phyloP scores from a whole-genome alignment of 2,113 vertebrate species.

The Puffinus mauretanicus region DNA sequence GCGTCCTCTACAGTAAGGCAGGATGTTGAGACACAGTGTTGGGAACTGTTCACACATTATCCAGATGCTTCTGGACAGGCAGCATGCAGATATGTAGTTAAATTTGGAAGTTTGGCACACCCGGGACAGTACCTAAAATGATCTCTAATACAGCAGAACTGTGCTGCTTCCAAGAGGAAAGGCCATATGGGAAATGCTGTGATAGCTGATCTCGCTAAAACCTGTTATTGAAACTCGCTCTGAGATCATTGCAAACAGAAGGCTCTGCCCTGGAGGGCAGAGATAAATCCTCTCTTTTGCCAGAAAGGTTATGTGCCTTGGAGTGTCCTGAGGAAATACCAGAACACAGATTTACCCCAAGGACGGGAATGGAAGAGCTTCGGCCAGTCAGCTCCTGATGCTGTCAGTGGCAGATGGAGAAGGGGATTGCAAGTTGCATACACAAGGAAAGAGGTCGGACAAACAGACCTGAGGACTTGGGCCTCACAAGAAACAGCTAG shows the following conservation, averaged over 20 bases:
- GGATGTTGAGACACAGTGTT: background rate
- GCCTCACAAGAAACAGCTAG: background rate
- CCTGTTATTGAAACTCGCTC: background rate
- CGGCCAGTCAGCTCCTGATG: background rate
- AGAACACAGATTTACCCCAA: background rate
- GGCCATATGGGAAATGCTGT: background rate
- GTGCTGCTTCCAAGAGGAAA: background rate
- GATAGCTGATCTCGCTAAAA: background rate
- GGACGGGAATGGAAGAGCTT: background rate
- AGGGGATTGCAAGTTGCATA: background rate
- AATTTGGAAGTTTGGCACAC: background rate
- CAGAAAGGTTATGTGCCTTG: background rate
- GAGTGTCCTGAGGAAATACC: background rate
- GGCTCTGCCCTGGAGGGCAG: background rate
- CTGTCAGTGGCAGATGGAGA: background rate
- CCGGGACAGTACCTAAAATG: background rate
- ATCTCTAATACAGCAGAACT: background rate
- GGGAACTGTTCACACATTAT: background rate
- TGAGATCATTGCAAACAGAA: background rate
- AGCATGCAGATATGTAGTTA: background rate
- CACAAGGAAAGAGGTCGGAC: too few species aligned
- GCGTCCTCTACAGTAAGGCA: background rate
- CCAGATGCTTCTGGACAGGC: background rate
- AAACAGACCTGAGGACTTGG: background rate
- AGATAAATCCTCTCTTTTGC: background rate